A percentile compares a stretch with the other conserved stretches of the same genome.
Conservation (phyloP, 2,888 invertebrate genomes). For the Kryphioiulus occultus region DNA sequence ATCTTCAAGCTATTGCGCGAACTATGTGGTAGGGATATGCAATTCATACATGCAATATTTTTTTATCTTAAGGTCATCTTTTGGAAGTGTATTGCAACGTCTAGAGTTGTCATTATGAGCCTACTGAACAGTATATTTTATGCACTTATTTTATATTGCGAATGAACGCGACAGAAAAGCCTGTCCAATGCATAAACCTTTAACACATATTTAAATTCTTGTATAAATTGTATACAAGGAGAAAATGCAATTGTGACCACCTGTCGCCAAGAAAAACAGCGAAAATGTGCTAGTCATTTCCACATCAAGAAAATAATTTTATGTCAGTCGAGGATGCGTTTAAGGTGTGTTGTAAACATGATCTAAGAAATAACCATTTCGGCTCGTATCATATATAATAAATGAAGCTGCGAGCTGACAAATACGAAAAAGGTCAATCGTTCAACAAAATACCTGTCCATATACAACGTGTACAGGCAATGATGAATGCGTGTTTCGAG, state of each 20-base stretch:
- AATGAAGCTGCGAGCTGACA: not conserved
- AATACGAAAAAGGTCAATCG: not conserved
- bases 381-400: not conserved
- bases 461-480: not conserved
- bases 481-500: constrained; percentile 35
- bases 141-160: no score
- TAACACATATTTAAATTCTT: no score
- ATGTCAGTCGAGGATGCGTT: not conserved
- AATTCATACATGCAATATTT: no score
- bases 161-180: no score
- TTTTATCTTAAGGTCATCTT: no score
- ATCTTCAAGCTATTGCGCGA: no score
- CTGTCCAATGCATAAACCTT: no score
- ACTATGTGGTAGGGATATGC: no score
- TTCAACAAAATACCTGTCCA: not conserved
- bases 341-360: not conserved
- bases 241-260: not conserved
- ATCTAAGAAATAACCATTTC: not conserved
- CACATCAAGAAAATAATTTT: not conserved
- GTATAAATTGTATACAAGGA: no score
- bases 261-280: not conserved
- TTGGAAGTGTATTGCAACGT: no score
- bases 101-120: no score
- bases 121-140: no score
- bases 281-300: not conserved